Evolutionary conservation across 2,888 invertebrate genomes (phyloP).

Genomic region (Drosophila borealis): DNA sequence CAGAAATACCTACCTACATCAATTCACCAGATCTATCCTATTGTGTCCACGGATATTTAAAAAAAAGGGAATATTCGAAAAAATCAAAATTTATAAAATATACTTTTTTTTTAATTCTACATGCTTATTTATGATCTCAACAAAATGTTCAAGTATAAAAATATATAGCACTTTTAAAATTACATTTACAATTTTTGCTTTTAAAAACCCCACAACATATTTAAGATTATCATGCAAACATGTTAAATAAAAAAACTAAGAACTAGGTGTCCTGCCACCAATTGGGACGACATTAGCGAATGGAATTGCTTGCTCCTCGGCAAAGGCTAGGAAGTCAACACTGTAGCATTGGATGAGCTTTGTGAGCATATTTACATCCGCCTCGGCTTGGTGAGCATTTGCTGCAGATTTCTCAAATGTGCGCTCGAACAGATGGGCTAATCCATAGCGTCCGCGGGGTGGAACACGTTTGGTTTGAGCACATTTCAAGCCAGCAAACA

Average conservation of each 20-base stretch:
- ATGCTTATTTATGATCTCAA: no score
- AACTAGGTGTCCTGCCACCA: constrained; percentile 24
- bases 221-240: constrained; percentile 6
- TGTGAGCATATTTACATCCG: constrained; percentile 88
- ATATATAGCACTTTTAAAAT: constrained; percentile 16
- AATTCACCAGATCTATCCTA: no score
- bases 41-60: no score
- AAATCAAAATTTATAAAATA: neutral
- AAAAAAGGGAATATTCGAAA: neutral
- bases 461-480: constrained; percentile 59
- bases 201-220: neutral
- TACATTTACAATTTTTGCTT: neutral
- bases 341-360: constrained; percentile 87
- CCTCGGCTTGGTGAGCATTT: constrained; percentile 89
- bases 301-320: constrained; percentile 76
- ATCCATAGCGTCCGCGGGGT: constrained; percentile 85
- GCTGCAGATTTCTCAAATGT: constrained; percentile 85
- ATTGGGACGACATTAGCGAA: constrained; percentile 65
- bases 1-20: no score
- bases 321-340: constrained; percentile 87
- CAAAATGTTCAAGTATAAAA: constrained; percentile 11
- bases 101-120: neutral
- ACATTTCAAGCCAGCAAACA: constrained; percentile 57
- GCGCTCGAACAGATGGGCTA: constrained; percentile 86
- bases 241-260: neutral